Percentiles rank a stretch among this genome's conserved stretches.
Conservation (phyloP, 2,888 invertebrate genomes). For the Pyrrhosoma nymphula region DNA sequence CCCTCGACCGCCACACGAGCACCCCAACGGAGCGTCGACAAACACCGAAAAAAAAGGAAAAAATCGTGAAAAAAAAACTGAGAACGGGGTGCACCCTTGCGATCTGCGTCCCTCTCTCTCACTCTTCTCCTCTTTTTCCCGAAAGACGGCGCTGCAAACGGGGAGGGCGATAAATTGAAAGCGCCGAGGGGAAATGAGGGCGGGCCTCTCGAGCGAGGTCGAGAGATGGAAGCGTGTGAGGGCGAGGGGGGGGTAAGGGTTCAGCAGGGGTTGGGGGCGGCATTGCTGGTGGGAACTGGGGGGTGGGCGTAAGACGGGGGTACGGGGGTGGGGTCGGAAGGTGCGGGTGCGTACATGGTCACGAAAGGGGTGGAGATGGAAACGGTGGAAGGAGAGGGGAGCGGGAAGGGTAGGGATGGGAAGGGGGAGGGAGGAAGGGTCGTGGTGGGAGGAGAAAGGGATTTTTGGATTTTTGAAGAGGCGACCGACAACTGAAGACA, state of each 20-base stretch:
- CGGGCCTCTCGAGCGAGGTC: neutral
- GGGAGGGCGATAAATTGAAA: slow-evolving; percentile 21
- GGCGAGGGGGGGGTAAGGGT: neutral
- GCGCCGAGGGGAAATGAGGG: neutral
- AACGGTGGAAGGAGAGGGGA: too few relatives aligned
- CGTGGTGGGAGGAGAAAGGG: too few relatives aligned
- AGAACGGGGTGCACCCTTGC: neutral
- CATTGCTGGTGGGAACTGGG: neutral
- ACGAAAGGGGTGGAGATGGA: too few relatives aligned
- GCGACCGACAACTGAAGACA: too few relatives aligned
- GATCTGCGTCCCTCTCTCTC: neutral
- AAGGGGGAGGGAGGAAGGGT: too few relatives aligned
- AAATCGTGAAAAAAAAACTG: too few relatives aligned
- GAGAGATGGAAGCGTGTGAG: neutral
- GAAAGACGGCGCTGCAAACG: neutral
- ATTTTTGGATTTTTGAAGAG: too few relatives aligned
- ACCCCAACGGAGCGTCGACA: too few relatives aligned
- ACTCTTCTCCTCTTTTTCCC: neutral
- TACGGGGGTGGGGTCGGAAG: too few relatives aligned
- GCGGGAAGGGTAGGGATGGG: too few relatives aligned
- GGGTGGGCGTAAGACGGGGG: neutral
- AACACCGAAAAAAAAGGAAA: neutral
- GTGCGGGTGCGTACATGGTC: too few relatives aligned
- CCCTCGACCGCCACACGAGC: too few relatives aligned
- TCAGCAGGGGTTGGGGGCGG: neutral